Evolutionary conservation across 2,113 vertebrate genomes (phyloP).

Genomic region (Brienomyrus longianalis): DNA sequence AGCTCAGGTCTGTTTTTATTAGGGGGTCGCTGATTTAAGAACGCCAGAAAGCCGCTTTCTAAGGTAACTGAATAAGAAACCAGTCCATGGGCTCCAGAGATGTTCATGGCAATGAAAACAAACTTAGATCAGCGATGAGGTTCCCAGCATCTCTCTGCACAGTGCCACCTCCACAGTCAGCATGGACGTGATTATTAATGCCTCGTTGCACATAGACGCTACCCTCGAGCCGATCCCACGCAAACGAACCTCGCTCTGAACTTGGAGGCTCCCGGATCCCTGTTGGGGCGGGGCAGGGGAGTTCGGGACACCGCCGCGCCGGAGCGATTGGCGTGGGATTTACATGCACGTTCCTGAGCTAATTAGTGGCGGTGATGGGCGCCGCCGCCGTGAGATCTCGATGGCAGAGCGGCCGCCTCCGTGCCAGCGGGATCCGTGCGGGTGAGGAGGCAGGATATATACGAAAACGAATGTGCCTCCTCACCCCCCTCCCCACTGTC

Average conservation of each 20-base stretch:
- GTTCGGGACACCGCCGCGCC: neutral
- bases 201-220: neutral
- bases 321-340: neutral
- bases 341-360: neutral
- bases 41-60: neutral
- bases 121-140: neutral
- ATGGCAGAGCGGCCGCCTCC: neutral
- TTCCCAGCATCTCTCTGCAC: neutral
- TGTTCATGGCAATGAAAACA: neutral
- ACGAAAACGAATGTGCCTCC: neutral
- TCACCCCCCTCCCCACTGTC: neutral
- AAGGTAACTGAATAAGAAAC: neutral
- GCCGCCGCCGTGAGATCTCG: neutral
- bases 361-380: neutral
- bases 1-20: neutral
- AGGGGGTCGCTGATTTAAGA: neutral
- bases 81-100: neutral
- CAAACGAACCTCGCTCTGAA: neutral
- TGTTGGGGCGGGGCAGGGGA: neutral
- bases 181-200: neutral
- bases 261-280: neutral
- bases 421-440: neutral
- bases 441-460: neutral
- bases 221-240: neutral
- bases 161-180: neutral